These are phyloP conservation scores for Sinodicranocentrus sp. DNA, from an alignment of 2,888 invertebrate genomes.

Conservation along the genomic window DNA sequence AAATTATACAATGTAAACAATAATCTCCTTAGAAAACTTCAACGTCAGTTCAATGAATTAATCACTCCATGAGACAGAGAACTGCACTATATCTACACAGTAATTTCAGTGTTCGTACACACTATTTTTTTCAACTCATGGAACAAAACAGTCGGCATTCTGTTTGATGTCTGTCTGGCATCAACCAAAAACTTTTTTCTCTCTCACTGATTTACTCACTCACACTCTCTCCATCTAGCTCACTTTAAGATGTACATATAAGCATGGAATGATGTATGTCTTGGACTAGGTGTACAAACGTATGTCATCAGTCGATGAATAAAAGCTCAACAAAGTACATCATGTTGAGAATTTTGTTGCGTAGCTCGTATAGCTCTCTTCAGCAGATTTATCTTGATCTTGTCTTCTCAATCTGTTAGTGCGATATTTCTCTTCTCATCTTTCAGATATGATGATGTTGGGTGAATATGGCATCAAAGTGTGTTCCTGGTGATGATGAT, in stretches of 20 bases:
- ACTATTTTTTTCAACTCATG: background rate
- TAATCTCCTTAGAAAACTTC: slow-evolving; percentile 49
- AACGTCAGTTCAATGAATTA: slow-evolving; percentile 64
- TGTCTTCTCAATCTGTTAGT: background rate
- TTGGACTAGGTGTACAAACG: background rate
- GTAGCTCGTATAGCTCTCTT: slow-evolving; percentile 18
- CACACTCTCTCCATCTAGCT: background rate
- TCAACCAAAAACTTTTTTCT: slow-evolving; percentile 35
- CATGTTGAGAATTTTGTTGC: slow-evolving; percentile 19
- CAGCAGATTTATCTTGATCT: slow-evolving; percentile 8
- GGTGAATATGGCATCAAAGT: slow-evolving; percentile 3
- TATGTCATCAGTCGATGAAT: slow-evolving; percentile 38
- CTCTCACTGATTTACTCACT: background rate
- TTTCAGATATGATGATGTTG: slow-evolving; percentile 25
- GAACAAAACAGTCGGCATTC: slow-evolving; percentile 49
- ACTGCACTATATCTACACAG: slow-evolving; percentile 10
- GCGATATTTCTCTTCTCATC: slow-evolving; percentile 17
- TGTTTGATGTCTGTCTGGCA: slow-evolving; percentile 64
- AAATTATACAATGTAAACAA: slow-evolving; percentile 59
- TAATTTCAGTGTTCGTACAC: background rate
- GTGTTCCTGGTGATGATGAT: slow-evolving; percentile 45
- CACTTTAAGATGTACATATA: background rate
- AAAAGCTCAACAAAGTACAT: slow-evolving; percentile 6
- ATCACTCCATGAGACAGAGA: slow-evolving; percentile 49
- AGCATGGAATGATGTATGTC: background rate